Percentiles rank a stretch among this genome's conserved stretches.
These are phyloP conservation scores for Oscheius onirici DNA, from an alignment of 2,888 invertebrate species.

Conservation along the genomic window DNA sequence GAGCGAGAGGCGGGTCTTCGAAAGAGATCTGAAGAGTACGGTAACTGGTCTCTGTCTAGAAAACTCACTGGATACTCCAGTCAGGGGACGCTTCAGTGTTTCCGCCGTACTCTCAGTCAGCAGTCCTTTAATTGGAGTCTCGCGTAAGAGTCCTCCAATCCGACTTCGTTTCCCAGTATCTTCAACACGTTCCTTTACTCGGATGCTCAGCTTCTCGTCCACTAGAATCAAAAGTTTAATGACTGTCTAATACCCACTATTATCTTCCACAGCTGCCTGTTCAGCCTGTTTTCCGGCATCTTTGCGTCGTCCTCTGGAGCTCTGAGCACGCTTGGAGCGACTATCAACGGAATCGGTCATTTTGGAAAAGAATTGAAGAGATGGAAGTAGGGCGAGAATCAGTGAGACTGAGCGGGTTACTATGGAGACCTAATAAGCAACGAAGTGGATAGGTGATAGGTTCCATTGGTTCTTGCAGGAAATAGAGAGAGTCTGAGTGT, in stretches of 20 bases:
- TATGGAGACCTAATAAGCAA: not conserved
- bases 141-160: constrained; percentile 38
- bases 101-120: constrained; percentile 42
- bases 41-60: not conserved
- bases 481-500: too few relatives aligned
- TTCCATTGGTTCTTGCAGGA: too few relatives aligned
- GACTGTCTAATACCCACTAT: not conserved
- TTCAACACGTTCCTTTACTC: constrained; percentile 48
- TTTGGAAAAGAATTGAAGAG: not conserved
- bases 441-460: too few relatives aligned
- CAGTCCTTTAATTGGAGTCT: constrained; percentile 44
- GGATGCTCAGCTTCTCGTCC: constrained; percentile 45
- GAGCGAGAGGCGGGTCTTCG: constrained; percentile 49
- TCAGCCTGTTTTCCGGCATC: not conserved
- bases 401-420: constrained; percentile 6
- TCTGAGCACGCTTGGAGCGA: constrained; percentile 14
- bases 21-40: constrained; percentile 40
- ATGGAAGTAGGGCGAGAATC: not conserved
- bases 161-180: constrained; percentile 41
- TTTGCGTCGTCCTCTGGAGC: constrained; percentile 20
- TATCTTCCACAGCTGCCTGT: not conserved
- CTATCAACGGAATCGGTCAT: constrained; percentile 22
- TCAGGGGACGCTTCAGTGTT: constrained; percentile 60
- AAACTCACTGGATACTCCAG: constrained; percentile 43
- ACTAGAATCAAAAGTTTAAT: constrained; percentile 25